These are phyloP conservation scores for Cisticola juncidis DNA, from an alignment of 2,113 vertebrate species.

Conservation along the genomic window DNA sequence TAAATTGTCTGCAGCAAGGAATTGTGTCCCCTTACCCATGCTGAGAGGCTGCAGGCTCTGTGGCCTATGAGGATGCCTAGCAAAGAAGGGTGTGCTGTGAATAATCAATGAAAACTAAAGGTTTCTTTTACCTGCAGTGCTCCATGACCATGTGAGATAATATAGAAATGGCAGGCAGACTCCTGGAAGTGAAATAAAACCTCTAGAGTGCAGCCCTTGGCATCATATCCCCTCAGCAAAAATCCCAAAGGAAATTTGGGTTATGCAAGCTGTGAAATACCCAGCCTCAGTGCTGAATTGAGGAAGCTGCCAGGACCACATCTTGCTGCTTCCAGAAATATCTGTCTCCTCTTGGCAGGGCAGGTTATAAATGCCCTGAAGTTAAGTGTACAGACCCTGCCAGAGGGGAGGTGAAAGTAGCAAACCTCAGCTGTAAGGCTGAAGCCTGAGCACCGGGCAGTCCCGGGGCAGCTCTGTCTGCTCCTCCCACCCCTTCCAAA, in stretches of 20 bases:
- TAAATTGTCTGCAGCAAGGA: background rate
- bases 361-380: background rate
- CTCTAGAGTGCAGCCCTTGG: background rate
- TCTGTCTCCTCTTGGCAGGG: background rate
- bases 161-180: constrained; percentile 30
- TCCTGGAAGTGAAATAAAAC: constrained; percentile 29
- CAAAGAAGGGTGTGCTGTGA: constrained; percentile 17
- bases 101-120: constrained; percentile 58
- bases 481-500: background rate
- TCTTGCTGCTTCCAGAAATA: background rate
- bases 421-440: background rate
- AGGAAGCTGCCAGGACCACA: background rate
- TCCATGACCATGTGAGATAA: constrained; percentile 9
- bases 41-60: background rate
- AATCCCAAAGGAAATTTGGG: background rate
- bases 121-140: constrained; percentile 25
- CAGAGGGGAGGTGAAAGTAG: background rate
- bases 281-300: background rate
- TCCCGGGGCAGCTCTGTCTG: background rate
- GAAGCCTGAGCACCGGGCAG: background rate
- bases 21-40: background rate
- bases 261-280: constrained; percentile 19
- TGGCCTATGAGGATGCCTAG: background rate
- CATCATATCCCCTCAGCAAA: background rate
- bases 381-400: background rate